Evolutionary conservation across 2,888 invertebrate species (phyloP).

Genomic region (Drosophila rubida): DNA sequence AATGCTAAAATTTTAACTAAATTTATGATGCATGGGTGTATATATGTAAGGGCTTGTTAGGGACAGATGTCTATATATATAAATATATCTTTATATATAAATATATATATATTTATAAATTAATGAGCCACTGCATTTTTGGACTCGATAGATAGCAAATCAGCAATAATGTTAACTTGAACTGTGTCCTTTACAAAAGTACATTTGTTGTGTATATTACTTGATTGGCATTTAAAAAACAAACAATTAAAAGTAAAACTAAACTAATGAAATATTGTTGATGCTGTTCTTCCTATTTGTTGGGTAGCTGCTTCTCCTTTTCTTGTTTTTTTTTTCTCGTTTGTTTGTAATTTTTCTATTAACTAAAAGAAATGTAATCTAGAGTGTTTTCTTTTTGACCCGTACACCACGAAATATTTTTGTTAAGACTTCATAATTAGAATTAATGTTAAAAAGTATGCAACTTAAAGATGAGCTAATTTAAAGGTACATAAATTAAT

Average conservation of each 20-base stretch:
- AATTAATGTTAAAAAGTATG: constrained; percentile 42
- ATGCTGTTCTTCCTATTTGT: constrained; percentile 17
- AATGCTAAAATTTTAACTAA: constrained; percentile 37
- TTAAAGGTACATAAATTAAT: constrained; percentile 71
- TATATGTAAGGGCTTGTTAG: neutral
- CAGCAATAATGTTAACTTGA: constrained; percentile 81
- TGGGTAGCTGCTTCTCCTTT: constrained; percentile 9
- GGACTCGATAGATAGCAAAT: constrained; percentile 58
- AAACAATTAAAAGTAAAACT: constrained; percentile 46
- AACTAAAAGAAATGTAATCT: constrained; percentile 22
- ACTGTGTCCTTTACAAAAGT: constrained; percentile 74
- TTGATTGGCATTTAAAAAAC: constrained; percentile 37
- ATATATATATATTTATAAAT: constrained; percentile 21
- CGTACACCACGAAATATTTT: constrained; percentile 64
- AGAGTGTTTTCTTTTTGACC: constrained; percentile 47
- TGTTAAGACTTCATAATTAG: constrained; percentile 57
- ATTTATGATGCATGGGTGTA: constrained; percentile 24
- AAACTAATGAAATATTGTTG: constrained; percentile 16
- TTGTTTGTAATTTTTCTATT: constrained; percentile 12
- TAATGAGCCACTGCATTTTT: constrained; percentile 25
- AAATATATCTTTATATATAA: constrained; percentile 5
- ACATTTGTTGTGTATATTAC: constrained; percentile 24
- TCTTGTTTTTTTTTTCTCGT: too few relatives aligned
- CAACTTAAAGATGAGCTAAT: constrained; percentile 63
- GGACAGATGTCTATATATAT: constrained; percentile 16